Base-by-base conservation (phyloP, 2,888 invertebrate species). In the Monochamus alternatus region DNA sequence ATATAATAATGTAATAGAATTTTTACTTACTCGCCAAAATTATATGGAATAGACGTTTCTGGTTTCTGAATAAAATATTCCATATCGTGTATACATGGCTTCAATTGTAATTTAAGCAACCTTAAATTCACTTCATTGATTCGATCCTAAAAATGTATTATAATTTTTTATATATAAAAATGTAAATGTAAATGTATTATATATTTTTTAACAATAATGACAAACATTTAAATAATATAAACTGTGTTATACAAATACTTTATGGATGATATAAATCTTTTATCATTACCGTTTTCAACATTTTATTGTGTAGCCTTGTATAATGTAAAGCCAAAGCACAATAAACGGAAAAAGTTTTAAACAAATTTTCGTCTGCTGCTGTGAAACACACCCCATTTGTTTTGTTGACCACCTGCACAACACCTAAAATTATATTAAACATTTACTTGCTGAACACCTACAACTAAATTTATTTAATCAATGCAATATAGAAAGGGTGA, bases 321-420 rank as follows among this genome's bases (percentile, higher is more conserved):
- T 91, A 92, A 86, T 92, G 91, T 5, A 93, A 88, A 30, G 91
- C 91, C 59, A 93, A 88, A 0, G 91, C 90, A 82, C 91, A 91
- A 84, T 92, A 93, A 77, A 90, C 90, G 14, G 91, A 89, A 85
- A 93, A 91, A 30, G 91, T 91, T 9, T 89, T 84, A 81, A 92
- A 91, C 70, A 93, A 86, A 67, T 87, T 84, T 84, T 92, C 92
- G 81, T 93, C 93, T 5, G 90, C 89, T 0, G 80, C 58, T 58
- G 89, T 88, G 83, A 93, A 93, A 68, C 82, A 81, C 3, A 90
- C 87, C 72, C 63, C 88, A 87, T 86, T 85, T 7, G 81, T 87
- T 84, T 93, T 93, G 85, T 93, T 93, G 0, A 90, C 89, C 5
- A 93, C 86, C 84, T 92, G 91, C 0, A 93, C 90, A 0, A 92